Evolutionary conservation across 2,113 vertebrate genomes (phyloP), one percentile per base, ranked within the genome.

Genomic region (Okapia johnstoni): DNA sequence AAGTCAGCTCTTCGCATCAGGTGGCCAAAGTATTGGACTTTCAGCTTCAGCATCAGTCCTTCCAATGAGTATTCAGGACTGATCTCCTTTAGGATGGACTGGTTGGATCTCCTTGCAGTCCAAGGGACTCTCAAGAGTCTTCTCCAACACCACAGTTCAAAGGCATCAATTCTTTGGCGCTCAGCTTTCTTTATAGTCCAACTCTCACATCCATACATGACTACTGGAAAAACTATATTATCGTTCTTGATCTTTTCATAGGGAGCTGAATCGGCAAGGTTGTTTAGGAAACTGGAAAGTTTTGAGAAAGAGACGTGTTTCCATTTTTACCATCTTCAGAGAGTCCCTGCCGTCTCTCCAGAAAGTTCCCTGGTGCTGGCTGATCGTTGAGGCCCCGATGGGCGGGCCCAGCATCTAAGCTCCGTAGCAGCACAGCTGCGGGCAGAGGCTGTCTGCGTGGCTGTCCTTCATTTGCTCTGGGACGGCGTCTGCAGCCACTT

Each of bases 151-250:
- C n/a, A 40, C n/a, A 40, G 66, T 70, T 40, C n/a, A 23, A 40
- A 70, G 23, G 66, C 19, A 40, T 40, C 66, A 73, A 1, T 73
- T 73, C 19, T 23, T 40, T 1, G 0, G 66, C 0, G 0, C 66
- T 40, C 19, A 40, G 19, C 19, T 23, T 73, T 73, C 66, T 23
- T 40, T 13, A 23, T 10, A 1, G n/a, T 73, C 19, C 10, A 73
- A 2, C 10, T 73, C 36, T 40, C 36, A 40, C n/a, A 40, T 73
- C 66, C 66, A 13, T 13, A 23, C 5, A 0, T 23, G 19, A 40
- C 19, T 0, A 40, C 5, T 6, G 66, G 66, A 23, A 40, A 73
- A 23, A 23, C n/a, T 9, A 3, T 23, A 6, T 73, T 23, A 23
- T 12, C 19, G 0, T 50, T 89, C 3, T 36, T 81, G 25, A 50